Evolutionary conservation across 1,140 invertebrate genomes (phyloP), one percentile per base, ranked within the genome.

Genomic region (Uloborus diversus): DNA sequence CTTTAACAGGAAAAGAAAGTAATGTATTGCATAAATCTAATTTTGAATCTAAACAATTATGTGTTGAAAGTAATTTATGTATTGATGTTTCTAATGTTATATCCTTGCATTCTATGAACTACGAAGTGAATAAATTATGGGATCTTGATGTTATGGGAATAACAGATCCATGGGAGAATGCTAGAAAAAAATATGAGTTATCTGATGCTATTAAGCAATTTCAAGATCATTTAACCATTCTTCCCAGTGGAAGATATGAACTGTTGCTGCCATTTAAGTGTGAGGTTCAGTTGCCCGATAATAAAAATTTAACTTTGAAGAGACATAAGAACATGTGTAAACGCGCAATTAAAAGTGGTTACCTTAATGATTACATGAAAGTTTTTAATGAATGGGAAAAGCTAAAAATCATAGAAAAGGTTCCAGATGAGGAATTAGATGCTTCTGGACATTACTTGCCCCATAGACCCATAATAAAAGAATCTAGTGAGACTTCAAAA

Each of bases 401-500:
- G 11, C 27, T 30, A 28, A 27, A n/a, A 61, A 61, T 81, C 9
- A 82, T 82, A 30, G 81, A 81, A 53, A 11, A 30, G 11, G 81
- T 82, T 25, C 37, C 69, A 0, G 11, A 13, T 30, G 27, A 61
- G 11, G 57, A 27, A 27, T 7, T 33, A 27, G 17, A 28, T 28
- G 30, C 25, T 13, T 4, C 28, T 3, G 65, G 35, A 14, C 71
- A 84, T 30, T 84, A 82, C 42, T 33, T 84, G 13, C 83, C 83
- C 0, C 84, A 84, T 66, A 73, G 78, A 0, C 35, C 83, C 0
- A 81, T 84, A 1, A 47, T 83, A 17, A 83, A 84, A 65, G 2
- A 28, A 25, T 27, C 47, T 2, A 83, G 81, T 37, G 1, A 14
- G 0, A 82, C 84, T 1, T 37, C 82, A 4, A 81, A 81, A 9